Evolutionary conservation across 2,888 invertebrate species (phyloP).

Genomic region (Plebejus melissa): DNA sequence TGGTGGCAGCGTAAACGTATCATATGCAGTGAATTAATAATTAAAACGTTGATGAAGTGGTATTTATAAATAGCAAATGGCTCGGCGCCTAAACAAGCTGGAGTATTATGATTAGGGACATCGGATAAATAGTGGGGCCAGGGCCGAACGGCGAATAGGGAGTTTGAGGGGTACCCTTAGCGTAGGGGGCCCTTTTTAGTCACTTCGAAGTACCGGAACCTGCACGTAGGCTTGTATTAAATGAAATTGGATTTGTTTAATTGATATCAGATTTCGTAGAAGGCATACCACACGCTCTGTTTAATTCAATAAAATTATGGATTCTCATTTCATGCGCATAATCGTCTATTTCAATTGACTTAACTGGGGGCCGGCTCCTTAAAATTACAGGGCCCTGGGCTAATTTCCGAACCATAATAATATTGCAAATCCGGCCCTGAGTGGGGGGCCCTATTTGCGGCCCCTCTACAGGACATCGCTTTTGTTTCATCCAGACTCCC

Average conservation of each 20-base stretch:
- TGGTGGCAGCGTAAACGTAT: constrained; percentile 11
- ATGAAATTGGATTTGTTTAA: not conserved
- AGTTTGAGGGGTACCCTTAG: not conserved
- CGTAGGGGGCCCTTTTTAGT: no score
- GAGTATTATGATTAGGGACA: not conserved
- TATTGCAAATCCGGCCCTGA: not conserved
- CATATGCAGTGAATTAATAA: constrained; percentile 23
- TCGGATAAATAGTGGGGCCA: constrained; percentile 13
- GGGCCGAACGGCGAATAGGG: not conserved
- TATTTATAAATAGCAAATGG: constrained; percentile 22
- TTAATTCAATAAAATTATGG: not conserved
- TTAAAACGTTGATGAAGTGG: constrained; percentile 22
- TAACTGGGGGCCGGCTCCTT: no score
- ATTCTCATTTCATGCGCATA: not conserved
- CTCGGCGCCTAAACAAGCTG: constrained; percentile 19
- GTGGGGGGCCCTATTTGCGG: not conserved
- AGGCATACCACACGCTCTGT: no score
- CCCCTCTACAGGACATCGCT: constrained; percentile 15
- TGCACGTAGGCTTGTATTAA: not conserved
- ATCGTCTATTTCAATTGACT: no score
- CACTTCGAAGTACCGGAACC: no score
- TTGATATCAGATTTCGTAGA: not conserved
- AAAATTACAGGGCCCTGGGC: not conserved
- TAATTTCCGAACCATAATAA: not conserved
- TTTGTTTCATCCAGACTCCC: constrained; percentile 14